Conservation (phyloP, 2,797 vertebrate species). For the Cuculus canorus region DNA sequence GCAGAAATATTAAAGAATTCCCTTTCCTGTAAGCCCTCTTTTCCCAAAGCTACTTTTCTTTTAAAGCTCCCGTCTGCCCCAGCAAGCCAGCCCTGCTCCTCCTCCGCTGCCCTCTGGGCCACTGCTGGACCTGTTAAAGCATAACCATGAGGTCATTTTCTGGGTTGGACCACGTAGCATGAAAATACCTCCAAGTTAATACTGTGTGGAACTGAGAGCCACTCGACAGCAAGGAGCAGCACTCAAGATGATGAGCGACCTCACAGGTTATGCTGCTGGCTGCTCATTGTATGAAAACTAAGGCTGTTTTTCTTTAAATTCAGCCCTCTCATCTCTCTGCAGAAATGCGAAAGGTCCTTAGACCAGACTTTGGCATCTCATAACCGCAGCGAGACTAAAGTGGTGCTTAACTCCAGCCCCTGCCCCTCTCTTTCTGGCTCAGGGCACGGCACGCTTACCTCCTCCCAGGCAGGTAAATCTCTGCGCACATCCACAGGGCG, state of each 20-base stretch:
- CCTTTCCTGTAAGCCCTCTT: background rate
- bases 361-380: background rate
- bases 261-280: accelerated
- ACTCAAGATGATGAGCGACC: background rate
- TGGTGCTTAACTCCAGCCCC: background rate
- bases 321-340: background rate
- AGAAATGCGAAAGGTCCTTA: background rate
- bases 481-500: accelerated
- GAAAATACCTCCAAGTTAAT: background rate
- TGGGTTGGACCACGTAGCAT: background rate
- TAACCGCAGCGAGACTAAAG: background rate
- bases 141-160: background rate
- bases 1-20: background rate
- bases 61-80: accelerated
- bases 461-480: background rate
- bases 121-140: background rate
- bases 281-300: background rate
- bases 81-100: background rate
- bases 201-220: accelerated
- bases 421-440: background rate
- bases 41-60: background rate
- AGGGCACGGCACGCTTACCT: accelerated
- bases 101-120: background rate
- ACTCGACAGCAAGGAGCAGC: background rate
- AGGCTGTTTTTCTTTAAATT: background rate